Conservation (phyloP, 1,140 invertebrate genomes). For the Drosophila jambulina region DNA sequence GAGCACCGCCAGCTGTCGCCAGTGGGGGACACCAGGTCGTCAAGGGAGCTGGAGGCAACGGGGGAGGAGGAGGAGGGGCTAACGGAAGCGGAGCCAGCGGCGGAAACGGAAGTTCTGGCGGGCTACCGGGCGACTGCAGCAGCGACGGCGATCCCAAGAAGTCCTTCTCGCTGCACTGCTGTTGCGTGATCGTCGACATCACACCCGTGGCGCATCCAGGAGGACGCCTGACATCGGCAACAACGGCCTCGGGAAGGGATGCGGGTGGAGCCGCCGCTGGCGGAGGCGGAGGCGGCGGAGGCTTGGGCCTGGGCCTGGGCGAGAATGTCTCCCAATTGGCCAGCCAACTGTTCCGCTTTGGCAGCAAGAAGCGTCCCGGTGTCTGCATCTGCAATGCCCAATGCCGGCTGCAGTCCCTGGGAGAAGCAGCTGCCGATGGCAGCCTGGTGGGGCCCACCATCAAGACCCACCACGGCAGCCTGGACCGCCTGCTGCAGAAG, state of each 20-base stretch:
- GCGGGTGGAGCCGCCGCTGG: constrained; percentile 63
- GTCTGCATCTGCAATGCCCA: constrained; percentile 85
- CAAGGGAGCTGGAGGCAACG: constrained; percentile 17
- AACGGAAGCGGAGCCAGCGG: constrained; percentile 15
- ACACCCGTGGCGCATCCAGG: constrained; percentile 83
- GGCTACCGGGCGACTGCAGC: constrained; percentile 34
- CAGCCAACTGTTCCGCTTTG: constrained; percentile 82
- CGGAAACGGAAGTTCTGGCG: constrained; percentile 34
- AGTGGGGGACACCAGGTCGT: background rate
- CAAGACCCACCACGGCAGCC: constrained; percentile 80
- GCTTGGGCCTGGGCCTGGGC: constrained; percentile 77
- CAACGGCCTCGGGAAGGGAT: constrained; percentile 85
- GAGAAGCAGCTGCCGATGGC: constrained; percentile 39
- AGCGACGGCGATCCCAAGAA: constrained; percentile 78
- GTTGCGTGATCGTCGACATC: constrained; percentile 85
- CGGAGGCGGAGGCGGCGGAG: constrained; percentile 84
- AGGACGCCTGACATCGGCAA: constrained; percentile 84
- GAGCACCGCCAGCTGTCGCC: constrained; percentile 34
- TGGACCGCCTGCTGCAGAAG: constrained; percentile 75
- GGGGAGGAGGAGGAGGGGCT: constrained; percentile 15
- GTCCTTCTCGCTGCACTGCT: constrained; percentile 85
- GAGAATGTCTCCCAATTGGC: constrained; percentile 82
- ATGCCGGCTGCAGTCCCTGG: constrained; percentile 74
- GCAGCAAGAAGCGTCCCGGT: constrained; percentile 76
- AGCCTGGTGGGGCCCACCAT: constrained; percentile 67